Evolutionary conservation across 1,140 invertebrate species (phyloP), one percentile per base, ranked within the genome.

Genomic region (Thereuonema tuberculata): DNA sequence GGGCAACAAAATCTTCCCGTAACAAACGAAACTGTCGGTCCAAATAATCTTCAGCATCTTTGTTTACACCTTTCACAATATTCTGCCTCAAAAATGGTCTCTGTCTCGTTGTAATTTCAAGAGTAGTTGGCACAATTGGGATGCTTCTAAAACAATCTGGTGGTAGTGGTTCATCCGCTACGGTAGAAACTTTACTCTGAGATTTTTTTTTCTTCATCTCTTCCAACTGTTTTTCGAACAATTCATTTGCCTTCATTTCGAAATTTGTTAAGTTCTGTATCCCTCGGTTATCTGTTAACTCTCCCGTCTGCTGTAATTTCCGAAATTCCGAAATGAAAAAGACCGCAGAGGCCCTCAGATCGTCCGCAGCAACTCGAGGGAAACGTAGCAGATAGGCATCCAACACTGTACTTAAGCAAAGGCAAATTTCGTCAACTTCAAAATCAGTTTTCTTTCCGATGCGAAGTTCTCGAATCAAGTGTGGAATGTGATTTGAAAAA

Each of bases 1-100:
- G 48, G 9, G 9, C 48, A 50, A 50, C 48, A 50, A 50, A 50
- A 71, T 91, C 87, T 74, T 90, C 86, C 14, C 84, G 69, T 23
- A 91, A 69, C 1, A 89, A 71, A 14, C 84, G 72, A 67, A 86
- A 87, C 64, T 91, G 87, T 0, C 83, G 76, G 66, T 88, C 84
- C 14, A 92, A 70, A 67, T 92, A 92, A 63, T 87, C 80, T 26
- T 84, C 76, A 0, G 80, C 72, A 67, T 78, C 71, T 3, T 71
- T 63, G 69, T 85, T 89, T 0, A 71, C 66, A 1, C 83, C 84
- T 28, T 78, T 64, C 0, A 79, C 67, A 47, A 81, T 78, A 68
- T 84, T 85, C 14, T 76, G 71, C 1, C 80, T 71, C 12, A 85
- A 62, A 70, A 76, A 80, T 21, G 72, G 67, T 15, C 21, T 48